These are phyloP conservation scores for Cnemophilus loriae DNA, from an alignment of 2,113 vertebrate genomes.

Conservation along the genomic window DNA sequence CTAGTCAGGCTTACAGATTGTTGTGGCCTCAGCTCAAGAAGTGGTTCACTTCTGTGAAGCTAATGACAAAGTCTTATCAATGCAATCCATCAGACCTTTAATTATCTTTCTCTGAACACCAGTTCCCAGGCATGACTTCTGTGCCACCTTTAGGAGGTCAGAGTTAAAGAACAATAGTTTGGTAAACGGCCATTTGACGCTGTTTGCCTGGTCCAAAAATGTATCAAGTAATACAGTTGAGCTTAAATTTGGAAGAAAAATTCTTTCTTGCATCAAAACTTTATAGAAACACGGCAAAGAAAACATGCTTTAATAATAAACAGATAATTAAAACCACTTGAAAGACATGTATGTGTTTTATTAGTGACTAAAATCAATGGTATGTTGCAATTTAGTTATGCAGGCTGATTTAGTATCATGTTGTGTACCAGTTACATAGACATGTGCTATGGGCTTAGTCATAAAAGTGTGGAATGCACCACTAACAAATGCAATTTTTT, in stretches of 20 bases:
- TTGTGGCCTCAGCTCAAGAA: background rate
- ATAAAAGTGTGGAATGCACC: conserved; percentile 57
- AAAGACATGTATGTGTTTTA: conserved; percentile 51
- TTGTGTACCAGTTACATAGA: conserved; percentile 57
- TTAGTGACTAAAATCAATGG: conserved; percentile 60
- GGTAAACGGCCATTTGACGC: background rate
- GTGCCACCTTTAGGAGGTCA: background rate
- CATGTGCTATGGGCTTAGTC: conserved; percentile 54
- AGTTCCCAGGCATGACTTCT: background rate
- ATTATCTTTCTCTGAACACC: background rate
- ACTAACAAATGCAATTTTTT: conserved; percentile 61
- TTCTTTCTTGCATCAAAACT: conserved; percentile 32
- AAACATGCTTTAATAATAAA: conserved; percentile 50
- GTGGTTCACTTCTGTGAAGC: background rate
- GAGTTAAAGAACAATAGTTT: background rate
- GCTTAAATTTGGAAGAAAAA: conserved; percentile 32
- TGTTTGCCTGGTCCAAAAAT: background rate
- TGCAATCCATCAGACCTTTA: background rate
- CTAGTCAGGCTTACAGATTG: background rate
- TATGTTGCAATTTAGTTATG: conserved; percentile 63
- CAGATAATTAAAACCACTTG: conserved; percentile 63
- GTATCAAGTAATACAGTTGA: background rate
- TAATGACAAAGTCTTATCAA: background rate
- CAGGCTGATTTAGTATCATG: conserved; percentile 50
- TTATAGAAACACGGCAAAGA: conserved; percentile 15